A percentile compares a stretch with the other conserved stretches of the same genome.
phyloP scores from a whole-genome alignment of 2,888 invertebrate species.

The Cinara cedri region DNA sequence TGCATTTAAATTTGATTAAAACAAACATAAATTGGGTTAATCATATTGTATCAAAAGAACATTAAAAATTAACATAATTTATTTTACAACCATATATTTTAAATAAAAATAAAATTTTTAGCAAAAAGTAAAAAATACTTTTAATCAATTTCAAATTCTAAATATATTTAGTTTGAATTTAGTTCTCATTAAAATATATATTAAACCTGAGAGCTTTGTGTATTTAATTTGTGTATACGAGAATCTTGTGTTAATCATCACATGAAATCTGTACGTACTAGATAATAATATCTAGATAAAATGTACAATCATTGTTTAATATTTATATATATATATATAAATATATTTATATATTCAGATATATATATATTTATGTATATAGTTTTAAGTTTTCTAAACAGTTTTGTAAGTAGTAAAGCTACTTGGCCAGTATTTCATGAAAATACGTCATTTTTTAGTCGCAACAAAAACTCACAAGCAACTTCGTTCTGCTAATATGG shows the following conservation, averaged over 20 bases:
- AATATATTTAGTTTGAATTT: not conserved
- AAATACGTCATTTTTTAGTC: slow-evolving; percentile 53
- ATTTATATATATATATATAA: not conserved
- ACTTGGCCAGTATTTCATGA: slow-evolving; percentile 41
- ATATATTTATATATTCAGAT: not conserved
- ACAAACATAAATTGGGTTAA: not conserved
- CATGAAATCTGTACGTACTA: slow-evolving; percentile 13
- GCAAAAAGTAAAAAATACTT: no score
- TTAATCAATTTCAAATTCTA: not conserved
- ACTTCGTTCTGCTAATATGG: slow-evolving; percentile 57
- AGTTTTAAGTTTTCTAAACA: slow-evolving; percentile 34
- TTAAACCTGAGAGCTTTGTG: slow-evolving; percentile 40
- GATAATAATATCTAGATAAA: not conserved
- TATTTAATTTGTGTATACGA: not conserved
- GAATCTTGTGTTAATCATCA: slow-evolving; percentile 6
- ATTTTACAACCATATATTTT: no score
- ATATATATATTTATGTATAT: not conserved
- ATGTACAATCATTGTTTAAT: no score
- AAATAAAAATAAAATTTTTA: no score
- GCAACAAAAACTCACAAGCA: slow-evolving; percentile 57
- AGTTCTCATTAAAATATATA: not conserved
- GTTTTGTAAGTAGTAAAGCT: slow-evolving; percentile 41
- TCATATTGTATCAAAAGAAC: not conserved
- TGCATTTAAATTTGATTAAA: not conserved
- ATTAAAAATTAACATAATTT: no score